phyloP scores from a whole-genome alignment of 2,797 vertebrate species.

The Clarias laeviceps region DNA sequence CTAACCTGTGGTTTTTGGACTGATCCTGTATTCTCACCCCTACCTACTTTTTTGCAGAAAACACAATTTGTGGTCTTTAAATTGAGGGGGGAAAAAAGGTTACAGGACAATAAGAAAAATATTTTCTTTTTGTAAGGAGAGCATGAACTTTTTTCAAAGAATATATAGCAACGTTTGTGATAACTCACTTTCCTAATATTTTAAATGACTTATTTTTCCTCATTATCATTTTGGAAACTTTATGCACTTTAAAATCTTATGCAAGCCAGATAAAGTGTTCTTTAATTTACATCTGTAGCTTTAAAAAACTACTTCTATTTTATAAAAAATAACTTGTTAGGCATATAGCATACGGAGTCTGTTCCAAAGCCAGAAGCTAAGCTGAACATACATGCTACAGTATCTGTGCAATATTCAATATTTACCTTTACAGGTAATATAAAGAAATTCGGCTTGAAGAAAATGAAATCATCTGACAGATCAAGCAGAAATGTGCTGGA shows the following conservation, averaged over 20 bases:
- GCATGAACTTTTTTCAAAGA: not conserved
- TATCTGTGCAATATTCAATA: not conserved
- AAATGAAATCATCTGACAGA: slow-evolving; percentile 85
- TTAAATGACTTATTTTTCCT: not conserved
- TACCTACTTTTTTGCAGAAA: not conserved
- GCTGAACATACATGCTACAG: not conserved
- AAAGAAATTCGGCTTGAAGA: slow-evolving; percentile 87
- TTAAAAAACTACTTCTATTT: not conserved
- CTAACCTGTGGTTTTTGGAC: not conserved
- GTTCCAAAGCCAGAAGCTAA: not conserved
- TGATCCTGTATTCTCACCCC: not conserved
- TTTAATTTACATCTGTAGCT: not conserved
- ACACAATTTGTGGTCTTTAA: not conserved
- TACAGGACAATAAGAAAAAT: not conserved
- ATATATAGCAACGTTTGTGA: not conserved
- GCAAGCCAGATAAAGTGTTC: not conserved
- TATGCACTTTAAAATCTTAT: not conserved
- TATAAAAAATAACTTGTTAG: not conserved
- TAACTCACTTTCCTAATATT: not conserved
- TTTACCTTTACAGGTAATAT: slow-evolving; percentile 75
- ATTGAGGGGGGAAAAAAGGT: too few relatives aligned
- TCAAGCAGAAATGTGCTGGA: slow-evolving; percentile 86
- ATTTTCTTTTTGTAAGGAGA: not conserved
- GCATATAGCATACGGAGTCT: too few relatives aligned
- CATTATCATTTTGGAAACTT: not conserved